phyloP scores from a whole-genome alignment of 2,888 invertebrate genomes.

The Pyralis farinalis region DNA sequence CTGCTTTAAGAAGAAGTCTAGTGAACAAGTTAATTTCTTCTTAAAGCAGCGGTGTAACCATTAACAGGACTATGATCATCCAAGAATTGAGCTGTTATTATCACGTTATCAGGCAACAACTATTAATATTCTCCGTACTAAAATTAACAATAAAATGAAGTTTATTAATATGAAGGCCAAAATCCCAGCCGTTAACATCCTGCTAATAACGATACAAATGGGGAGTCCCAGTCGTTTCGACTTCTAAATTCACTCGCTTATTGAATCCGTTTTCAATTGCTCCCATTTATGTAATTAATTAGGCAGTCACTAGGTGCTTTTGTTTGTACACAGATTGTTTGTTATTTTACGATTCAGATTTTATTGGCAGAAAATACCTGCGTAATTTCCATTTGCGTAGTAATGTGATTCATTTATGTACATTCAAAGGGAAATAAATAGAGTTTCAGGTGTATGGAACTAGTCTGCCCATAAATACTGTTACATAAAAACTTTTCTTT shows the following conservation, averaged over 20 bases:
- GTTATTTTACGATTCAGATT: not conserved
- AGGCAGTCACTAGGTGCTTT: constrained; percentile 4
- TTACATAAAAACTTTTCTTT: too few species aligned
- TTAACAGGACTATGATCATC: too few species aligned
- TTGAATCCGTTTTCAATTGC: constrained; percentile 21
- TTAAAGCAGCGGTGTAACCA: too few species aligned
- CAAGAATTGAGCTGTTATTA: too few species aligned
- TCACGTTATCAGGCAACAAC: too few species aligned
- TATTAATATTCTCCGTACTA: too few species aligned
- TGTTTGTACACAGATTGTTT: constrained; percentile 1
- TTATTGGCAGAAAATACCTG: not conserved
- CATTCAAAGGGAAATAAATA: too few species aligned
- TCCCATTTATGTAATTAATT: constrained; percentile 17
- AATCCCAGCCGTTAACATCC: not conserved
- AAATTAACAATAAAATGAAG: not conserved
- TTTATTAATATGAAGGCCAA: not conserved
- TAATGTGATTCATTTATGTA: not conserved
- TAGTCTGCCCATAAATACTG: too few species aligned
- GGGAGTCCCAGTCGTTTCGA: constrained; percentile 12
- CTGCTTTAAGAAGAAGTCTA: too few species aligned
- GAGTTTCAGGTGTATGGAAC: too few species aligned
- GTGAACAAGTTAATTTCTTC: too few species aligned
- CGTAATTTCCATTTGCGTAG: not conserved
- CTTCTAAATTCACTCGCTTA: constrained; percentile 21
- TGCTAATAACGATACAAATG: constrained; percentile 7